Evolutionary conservation across 2,113 vertebrate species (phyloP).

Genomic region (Microcebus lehilahytsara): DNA sequence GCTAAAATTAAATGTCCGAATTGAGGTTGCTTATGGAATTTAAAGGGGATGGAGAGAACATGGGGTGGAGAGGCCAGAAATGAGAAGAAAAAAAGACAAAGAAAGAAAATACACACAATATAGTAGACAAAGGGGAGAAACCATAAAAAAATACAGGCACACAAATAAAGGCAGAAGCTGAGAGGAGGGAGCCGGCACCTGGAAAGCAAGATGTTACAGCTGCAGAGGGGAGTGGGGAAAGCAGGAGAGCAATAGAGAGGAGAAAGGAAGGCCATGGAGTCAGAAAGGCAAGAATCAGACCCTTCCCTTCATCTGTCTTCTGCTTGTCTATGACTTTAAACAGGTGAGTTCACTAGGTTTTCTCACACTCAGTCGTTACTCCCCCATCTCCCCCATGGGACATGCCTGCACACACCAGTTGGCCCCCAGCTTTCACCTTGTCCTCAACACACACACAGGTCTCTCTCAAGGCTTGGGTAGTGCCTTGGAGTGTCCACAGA

Average conservation of each 20-base stretch:
- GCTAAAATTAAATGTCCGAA: constrained; percentile 59
- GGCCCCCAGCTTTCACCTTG: neutral
- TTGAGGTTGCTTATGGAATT: constrained; percentile 48
- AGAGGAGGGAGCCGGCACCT: constrained; percentile 33
- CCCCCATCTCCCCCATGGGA: neutral
- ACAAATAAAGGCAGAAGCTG: constrained; percentile 40
- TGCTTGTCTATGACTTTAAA: neutral
- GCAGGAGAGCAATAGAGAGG: neutral
- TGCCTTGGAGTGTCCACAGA: neutral
- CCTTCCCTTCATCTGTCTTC: neutral
- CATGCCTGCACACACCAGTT: neutral
- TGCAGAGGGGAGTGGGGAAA: neutral
- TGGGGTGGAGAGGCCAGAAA: neutral
- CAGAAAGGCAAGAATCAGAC: neutral
- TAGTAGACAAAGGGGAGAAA: constrained; percentile 48
- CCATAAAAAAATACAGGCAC: neutral
- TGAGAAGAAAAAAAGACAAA: constrained; percentile 12
- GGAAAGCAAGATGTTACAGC: constrained; percentile 52
- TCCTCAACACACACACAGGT: neutral
- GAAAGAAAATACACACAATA: neutral
- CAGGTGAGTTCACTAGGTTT: neutral
- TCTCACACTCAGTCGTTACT: neutral
- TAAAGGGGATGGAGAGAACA: neutral
- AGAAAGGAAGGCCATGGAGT: neutral
- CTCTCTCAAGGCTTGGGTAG: neutral